These are phyloP conservation scores for Neodiprion pinetum DNA, from an alignment of 1,140 invertebrate species.

Conservation along the genomic window DNA sequence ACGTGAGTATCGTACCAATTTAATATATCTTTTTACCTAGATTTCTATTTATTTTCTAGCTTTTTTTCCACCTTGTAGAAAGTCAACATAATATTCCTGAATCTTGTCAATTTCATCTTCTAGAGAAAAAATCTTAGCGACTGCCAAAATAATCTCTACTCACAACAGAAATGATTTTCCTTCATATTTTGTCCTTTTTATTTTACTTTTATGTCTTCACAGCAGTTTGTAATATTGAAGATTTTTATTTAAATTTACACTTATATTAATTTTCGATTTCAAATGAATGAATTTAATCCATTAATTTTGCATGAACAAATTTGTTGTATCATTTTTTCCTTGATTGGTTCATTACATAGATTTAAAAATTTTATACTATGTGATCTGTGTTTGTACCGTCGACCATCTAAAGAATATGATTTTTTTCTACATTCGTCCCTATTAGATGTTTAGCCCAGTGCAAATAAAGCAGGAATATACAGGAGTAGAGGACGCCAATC, in stretches of 20 bases:
- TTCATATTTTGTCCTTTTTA: no score
- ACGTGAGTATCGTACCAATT: neutral
- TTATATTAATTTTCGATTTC: no score
- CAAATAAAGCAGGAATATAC: constrained; percentile 59
- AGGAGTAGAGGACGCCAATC: constrained; percentile 47
- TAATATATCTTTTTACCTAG: no score
- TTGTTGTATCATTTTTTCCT: neutral
- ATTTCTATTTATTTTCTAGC: neutral
- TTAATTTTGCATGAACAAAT: neutral
- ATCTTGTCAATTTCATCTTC: no score
- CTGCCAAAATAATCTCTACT: no score
- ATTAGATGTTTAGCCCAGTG: constrained; percentile 57
- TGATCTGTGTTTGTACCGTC: constrained; percentile 10
- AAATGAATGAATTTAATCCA: no score
- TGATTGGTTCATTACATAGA: neutral
- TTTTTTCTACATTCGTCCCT: constrained; percentile 14
- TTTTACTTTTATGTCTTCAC: no score
- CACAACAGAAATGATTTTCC: no score
- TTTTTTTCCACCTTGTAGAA: neutral
- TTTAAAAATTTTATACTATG: neutral
- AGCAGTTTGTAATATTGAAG: no score
- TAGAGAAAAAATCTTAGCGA: no score
- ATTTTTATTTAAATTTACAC: no score
- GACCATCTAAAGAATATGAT: neutral
- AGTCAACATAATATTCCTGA: neutral